Evolutionary conservation across 2,797 vertebrate species (phyloP).

Genomic region (Sebastiscus tertius): DNA sequence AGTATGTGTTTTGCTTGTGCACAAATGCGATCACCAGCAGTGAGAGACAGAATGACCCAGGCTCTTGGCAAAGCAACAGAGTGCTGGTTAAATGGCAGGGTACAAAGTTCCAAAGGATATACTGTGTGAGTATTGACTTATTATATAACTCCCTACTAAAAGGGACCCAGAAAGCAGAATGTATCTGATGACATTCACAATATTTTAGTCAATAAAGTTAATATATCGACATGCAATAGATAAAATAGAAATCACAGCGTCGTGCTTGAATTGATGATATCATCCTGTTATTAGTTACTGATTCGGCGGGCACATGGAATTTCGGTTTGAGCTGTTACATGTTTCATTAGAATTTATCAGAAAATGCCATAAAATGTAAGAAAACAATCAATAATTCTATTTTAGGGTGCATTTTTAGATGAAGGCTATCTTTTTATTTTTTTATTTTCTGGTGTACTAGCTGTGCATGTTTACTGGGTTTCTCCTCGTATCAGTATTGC

Average conservation of each 20-base stretch:
- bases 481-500: slow-evolving; percentile 9
- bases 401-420: not conserved
- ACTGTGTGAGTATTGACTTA: slow-evolving; percentile 12
- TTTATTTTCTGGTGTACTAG: not conserved
- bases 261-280: not conserved
- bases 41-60: not conserved
- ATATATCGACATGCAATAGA: not conserved
- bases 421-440: slow-evolving; percentile 34
- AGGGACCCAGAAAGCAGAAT: not conserved
- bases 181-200: not conserved
- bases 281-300: not conserved
- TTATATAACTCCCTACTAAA: not conserved
- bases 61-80: not conserved
- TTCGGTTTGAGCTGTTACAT: not conserved
- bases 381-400: not conserved
- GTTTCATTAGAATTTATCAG: not conserved
- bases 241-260: not conserved
- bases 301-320: not conserved
- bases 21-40: not conserved
- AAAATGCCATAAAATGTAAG: not conserved
- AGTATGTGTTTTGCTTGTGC: not conserved
- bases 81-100: not conserved
- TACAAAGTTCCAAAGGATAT: slow-evolving; percentile 53
- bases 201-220: not conserved
- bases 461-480: slow-evolving; percentile 1